Percentiles rank a stretch among this genome's conserved stretches.
These are phyloP conservation scores for Antedon bifida DNA, from an alignment of 35 echinoderm and acorn worm species.

Conservation along the genomic window DNA sequence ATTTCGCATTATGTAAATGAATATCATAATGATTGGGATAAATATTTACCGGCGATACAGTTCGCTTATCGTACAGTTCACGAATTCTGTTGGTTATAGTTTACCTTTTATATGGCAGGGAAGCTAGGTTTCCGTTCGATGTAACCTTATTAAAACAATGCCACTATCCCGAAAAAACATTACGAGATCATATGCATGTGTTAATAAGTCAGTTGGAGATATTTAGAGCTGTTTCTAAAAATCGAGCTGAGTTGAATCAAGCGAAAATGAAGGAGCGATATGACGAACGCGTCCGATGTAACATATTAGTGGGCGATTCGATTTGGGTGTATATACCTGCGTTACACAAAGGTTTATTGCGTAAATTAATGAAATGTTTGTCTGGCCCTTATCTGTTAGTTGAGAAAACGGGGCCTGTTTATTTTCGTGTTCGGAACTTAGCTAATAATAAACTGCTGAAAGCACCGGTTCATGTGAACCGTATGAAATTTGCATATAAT, in stretches of 20 bases:
- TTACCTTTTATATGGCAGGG: neutral
- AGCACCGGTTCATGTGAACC: too few species aligned
- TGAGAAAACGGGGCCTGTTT: too few species aligned
- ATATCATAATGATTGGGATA: neutral
- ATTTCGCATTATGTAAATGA: neutral
- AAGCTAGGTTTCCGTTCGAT: too few species aligned
- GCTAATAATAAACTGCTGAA: too few species aligned
- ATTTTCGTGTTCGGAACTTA: too few species aligned
- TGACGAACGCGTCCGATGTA: neutral
- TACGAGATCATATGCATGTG: constrained; percentile 4
- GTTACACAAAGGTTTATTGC: constrained; percentile 16
- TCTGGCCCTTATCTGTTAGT: too few species aligned
- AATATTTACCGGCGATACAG: constrained; percentile 5
- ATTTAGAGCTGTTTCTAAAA: constrained; percentile 5
- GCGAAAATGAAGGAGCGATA: neutral
- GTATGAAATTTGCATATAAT: constrained; percentile 8
- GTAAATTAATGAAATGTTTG: too few species aligned
- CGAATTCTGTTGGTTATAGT: constrained; percentile 3
- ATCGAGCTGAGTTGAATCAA: neutral
- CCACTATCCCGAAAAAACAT: neutral
- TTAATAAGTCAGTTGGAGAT: constrained; percentile 4
- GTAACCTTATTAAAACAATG: too few species aligned
- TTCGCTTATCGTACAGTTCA: constrained; percentile 5
- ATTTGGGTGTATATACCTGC: constrained; percentile 12
- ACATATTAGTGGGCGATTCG: constrained; percentile 9